phyloP scores from a whole-genome alignment of 92 coral and sea anemone species.

The Anthopleura xanthogrammica region DNA sequence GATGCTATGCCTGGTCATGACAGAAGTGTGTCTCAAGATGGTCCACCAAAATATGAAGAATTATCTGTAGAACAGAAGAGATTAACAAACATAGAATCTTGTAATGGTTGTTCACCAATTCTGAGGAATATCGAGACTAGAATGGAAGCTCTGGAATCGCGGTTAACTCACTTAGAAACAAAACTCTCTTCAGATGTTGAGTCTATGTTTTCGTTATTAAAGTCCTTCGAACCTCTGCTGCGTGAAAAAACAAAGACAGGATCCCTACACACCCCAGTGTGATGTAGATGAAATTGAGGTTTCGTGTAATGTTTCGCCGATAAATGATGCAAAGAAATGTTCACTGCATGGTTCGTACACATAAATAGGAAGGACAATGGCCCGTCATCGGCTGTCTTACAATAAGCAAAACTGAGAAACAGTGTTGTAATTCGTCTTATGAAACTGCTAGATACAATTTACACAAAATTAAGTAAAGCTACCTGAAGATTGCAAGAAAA shows the following conservation, averaged over 20 bases:
- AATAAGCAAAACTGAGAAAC: no score
- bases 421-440: no score
- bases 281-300: not conserved
- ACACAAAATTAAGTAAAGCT: no score
- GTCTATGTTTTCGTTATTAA: conserved; percentile 66
- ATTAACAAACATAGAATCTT: not conserved
- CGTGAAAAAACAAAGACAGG: not conserved
- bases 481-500: no score
- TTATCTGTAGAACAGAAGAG: not conserved
- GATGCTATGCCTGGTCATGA: not conserved
- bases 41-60: conserved; percentile 21
- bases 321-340: not conserved
- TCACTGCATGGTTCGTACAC: not conserved
- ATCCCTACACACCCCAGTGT: not conserved
- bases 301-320: no score
- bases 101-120: conserved; percentile 38
- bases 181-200: conserved; percentile 73
- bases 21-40: not conserved
- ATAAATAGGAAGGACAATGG: not conserved
- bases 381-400: no score
- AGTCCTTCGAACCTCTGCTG: conserved; percentile 24
- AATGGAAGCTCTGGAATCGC: conserved; percentile 59
- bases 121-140: conserved; percentile 49
- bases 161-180: conserved; percentile 68
- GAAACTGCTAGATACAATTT: no score